Base-by-base conservation (phyloP, 2,113 vertebrate genomes). In the Lagopus muta region DNA sequence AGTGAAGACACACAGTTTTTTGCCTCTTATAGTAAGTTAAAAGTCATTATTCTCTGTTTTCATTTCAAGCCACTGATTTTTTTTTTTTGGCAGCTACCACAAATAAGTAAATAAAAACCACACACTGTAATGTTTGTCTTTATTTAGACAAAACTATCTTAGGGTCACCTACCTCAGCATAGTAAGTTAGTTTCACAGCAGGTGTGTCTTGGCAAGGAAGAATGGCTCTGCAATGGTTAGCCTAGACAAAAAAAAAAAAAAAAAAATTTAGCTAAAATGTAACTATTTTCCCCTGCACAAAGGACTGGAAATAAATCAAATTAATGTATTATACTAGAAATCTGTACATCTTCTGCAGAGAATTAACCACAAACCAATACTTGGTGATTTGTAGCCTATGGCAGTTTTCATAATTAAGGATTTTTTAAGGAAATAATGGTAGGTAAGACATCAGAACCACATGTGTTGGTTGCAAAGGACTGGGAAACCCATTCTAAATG, bases 181-280 rank as follows among this genome's bases (percentile, higher is more conserved):
- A 99, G 96, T 99, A 99, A 30, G 99, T 99, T 95, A 99, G 96
- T 86, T 99, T 99, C 96, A 99, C 97, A 43, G 98, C 98, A 21
- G 99, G 99, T 7, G 98, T 99, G 93, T 99, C 99, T 97, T 99
- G 99, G 89, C 99, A 99, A 18, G 99, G 99, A 65, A 99, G 62
- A 97, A 99, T 97, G 38, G 98, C 98, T 97, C 99, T 98, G 97
- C 99, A 99, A 96, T 99, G 99, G 89, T 96, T 98, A 83, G 99
- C 98, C 99, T 99, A 65, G 77, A 79, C 9, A 34, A 3, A 34
- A 4, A 72, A 13, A 3, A 34, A 4, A 9, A 14, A 36, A 60
- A 50, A 77, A 19, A 36, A 36, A 36, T n/a, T 43, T 54, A 79
- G 19, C 3, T 60, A 34, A 82, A 86, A 18, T 20, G 43, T 13